Percentiles rank a stretch among this genome's conserved stretches.
phyloP scores from a whole-genome alignment of 2,113 vertebrate genomes.

The Ammodytes dubius region DNA sequence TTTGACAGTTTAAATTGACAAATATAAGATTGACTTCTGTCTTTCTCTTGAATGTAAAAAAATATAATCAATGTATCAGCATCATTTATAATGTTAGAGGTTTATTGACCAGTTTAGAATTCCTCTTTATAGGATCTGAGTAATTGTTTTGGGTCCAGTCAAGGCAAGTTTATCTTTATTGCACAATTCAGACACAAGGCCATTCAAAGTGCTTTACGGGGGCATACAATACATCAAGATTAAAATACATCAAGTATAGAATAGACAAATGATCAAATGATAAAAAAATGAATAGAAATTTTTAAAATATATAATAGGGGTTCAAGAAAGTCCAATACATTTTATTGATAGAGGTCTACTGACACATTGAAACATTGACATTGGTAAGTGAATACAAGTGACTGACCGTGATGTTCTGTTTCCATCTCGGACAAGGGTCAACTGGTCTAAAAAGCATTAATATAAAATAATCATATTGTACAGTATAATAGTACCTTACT shows the following conservation, averaged over 20 bases:
- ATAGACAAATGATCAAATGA: too few species aligned
- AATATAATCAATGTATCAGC: neutral
- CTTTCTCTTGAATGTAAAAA: neutral
- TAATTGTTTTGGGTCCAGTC: too few species aligned
- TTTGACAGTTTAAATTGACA: too few species aligned
- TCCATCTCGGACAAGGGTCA: neutral
- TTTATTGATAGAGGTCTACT: neutral
- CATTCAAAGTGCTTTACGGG: too few species aligned
- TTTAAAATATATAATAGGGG: too few species aligned
- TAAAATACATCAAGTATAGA: too few species aligned
- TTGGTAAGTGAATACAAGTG: neutral
- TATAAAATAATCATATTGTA: neutral
- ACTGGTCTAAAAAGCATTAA: neutral
- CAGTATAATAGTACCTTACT: neutral
- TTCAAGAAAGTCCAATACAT: too few species aligned
- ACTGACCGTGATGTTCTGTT: neutral
- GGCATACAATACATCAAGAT: too few species aligned
- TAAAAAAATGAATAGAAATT: too few species aligned
- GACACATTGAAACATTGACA: neutral
- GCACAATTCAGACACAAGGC: too few species aligned
- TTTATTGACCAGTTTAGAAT: neutral
- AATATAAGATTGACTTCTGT: too few species aligned
- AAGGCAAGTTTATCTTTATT: too few species aligned
- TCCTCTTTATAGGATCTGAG: neutral
- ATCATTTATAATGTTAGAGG: neutral